Conservation (phyloP, 2,113 vertebrate species). For the Tyto alba region DNA sequence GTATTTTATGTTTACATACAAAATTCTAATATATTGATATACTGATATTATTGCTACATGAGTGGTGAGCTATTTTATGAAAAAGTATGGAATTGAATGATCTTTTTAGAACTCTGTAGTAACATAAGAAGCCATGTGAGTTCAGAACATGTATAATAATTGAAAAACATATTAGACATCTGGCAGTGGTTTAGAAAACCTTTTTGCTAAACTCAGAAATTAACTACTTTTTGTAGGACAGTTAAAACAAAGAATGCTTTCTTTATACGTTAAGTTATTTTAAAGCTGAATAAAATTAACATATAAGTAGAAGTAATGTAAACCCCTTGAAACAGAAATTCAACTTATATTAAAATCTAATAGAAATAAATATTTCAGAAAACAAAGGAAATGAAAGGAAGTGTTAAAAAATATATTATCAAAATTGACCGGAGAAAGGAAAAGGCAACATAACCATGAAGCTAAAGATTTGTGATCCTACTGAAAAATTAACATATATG, state of each 20-base stretch:
- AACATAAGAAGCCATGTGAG: neutral
- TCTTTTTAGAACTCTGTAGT: neutral
- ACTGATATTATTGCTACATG: neutral
- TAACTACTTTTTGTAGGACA: neutral
- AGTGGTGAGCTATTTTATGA: neutral
- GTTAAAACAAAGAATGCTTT: neutral
- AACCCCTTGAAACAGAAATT: neutral
- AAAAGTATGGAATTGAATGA: neutral
- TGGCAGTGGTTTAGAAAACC: neutral
- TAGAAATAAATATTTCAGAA: neutral
- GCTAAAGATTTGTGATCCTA: neutral
- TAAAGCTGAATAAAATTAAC: neutral
- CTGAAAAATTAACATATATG: neutral
- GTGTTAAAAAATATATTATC: neutral
- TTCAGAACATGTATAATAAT: neutral
- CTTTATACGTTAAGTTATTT: neutral
- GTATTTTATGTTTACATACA: neutral
- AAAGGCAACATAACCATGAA: neutral
- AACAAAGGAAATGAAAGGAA: neutral
- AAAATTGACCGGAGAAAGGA: neutral
- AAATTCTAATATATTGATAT: neutral
- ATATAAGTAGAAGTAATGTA: neutral
- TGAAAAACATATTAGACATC: neutral
- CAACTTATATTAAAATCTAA: neutral
- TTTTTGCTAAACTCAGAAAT: neutral